Evolutionary conservation across 2,888 invertebrate species (phyloP).

Genomic region (Acronicta alni): DNA sequence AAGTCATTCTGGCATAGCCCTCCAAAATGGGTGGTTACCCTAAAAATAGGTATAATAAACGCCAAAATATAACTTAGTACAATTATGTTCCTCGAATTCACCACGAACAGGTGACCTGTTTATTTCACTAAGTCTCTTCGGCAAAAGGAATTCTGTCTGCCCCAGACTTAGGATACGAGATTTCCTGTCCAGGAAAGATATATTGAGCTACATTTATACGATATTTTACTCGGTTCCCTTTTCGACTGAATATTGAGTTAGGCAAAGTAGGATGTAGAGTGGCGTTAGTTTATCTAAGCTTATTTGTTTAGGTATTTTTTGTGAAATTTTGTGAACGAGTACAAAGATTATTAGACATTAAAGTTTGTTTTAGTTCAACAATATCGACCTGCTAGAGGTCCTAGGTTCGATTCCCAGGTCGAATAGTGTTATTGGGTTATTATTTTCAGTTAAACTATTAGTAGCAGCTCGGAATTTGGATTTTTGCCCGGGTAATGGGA

Average conservation of each 20-base stretch:
- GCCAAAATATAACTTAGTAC: no score
- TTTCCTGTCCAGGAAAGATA: conserved; percentile 51
- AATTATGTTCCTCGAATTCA: conserved; percentile 12
- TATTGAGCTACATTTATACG: conserved; percentile 52
- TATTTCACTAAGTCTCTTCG: conserved; percentile 42
- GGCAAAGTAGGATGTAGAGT: conserved; percentile 40
- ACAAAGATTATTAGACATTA: no score
- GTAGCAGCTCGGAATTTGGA: no score
- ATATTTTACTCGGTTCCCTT: conserved; percentile 56
- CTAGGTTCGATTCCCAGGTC: no score
- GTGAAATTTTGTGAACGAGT: conserved; percentile 1
- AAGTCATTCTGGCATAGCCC: no score
- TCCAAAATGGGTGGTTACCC: no score
- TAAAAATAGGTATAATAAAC: no score
- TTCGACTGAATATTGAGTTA: conserved; percentile 56
- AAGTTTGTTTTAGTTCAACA: no score
- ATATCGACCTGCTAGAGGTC: no score
- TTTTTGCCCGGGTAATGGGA: no score
- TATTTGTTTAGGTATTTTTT: conserved; percentile 48
- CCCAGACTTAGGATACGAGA: conserved; percentile 39
- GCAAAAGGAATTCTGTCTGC: conserved; percentile 43
- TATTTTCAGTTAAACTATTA: no score
- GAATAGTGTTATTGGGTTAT: no score
- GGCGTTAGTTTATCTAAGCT: conserved; percentile 51
- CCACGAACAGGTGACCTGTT: conserved; percentile 50